Evolutionary conservation across 1,140 invertebrate genomes (phyloP), one percentile per base, ranked within the genome.

Genomic region (Oedothorax gibbosus): DNA sequence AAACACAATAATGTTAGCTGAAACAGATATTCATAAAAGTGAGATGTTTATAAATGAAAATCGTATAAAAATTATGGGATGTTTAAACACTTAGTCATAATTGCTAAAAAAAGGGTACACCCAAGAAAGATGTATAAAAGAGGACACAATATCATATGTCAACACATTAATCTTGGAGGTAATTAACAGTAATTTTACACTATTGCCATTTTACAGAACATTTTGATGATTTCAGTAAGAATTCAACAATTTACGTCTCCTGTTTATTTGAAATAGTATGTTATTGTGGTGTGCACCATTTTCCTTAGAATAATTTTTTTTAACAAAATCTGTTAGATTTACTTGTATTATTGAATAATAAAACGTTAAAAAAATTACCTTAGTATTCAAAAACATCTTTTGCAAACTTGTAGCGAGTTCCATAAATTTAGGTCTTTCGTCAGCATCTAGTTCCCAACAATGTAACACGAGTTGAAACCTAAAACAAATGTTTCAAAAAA

Each of bases 371-470:
- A 5, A 12, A 50, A 49, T 72, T 85, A 87, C 87, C 54, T 76
- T 84, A 51, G 65, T 9, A 69, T 71, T 78, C 15, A 80, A 53
- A 35, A 85, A 12, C 86, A 87, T 86, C 9, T 71, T 85, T 18
- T 84, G 82, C 14, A 85, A 64, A 49, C 65, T 85, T 21, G 51
- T 87, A 62, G 88, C 89, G 60, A 94, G 90, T 88, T 93, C 92
- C 64, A 91, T 89, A 88, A 94, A 94, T 50, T 91, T 90, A 11
- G 95, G 95, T 87, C 95, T 91, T 88, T 97, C 95, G 87, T 95
- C 94, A 10, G 93, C 91, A 89, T 96, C 94, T 14, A 93, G 88
- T 88, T 95, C 94, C 95, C 95, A 97, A 88, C 95, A 96, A 84
- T 95, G 94, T 5, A 94, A 90, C 90, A 96, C 94, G 49, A 96